A percentile compares a stretch with the other conserved stretches of the same genome.
Conservation (phyloP, 2,113 vertebrate species). For the Dromaius novaehollandiae region DNA sequence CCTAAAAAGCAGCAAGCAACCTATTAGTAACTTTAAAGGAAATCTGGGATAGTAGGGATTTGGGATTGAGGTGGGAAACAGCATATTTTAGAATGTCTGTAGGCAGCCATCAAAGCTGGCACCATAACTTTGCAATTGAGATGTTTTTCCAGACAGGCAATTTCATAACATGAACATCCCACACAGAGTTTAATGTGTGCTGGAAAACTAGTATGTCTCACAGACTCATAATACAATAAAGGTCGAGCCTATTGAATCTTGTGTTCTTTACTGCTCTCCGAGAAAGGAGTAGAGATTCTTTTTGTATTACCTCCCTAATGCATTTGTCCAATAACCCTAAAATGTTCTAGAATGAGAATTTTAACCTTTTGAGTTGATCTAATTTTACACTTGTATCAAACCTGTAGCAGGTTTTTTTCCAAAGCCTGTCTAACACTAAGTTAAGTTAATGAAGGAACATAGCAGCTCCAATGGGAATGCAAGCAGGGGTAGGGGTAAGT, state of each 20-base stretch:
- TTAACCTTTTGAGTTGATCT: neutral
- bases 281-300: neutral
- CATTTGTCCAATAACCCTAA: neutral
- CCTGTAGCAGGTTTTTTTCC: neutral
- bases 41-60: neutral
- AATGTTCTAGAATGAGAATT: neutral
- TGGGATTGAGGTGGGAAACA: neutral
- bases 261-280: slow-evolving; percentile 22
- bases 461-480: neutral
- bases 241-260: neutral
- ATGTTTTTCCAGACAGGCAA: neutral
- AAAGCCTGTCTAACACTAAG: neutral
- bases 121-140: neutral
- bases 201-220: slow-evolving; percentile 24
- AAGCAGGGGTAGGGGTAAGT: fast-evolving
- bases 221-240: slow-evolving; percentile 18
- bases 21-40: neutral
- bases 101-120: neutral
- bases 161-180: neutral
- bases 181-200: neutral
- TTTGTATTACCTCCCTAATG: neutral
- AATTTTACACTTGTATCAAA: neutral
- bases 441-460: neutral
- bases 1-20: neutral
- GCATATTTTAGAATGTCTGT: neutral